Evolutionary conservation across 30 jellyfish, hydroid and myxozoan genomes (phyloP), one percentile per base, ranked within the genome.

Genomic region (Clytia hemisphaerica): DNA sequence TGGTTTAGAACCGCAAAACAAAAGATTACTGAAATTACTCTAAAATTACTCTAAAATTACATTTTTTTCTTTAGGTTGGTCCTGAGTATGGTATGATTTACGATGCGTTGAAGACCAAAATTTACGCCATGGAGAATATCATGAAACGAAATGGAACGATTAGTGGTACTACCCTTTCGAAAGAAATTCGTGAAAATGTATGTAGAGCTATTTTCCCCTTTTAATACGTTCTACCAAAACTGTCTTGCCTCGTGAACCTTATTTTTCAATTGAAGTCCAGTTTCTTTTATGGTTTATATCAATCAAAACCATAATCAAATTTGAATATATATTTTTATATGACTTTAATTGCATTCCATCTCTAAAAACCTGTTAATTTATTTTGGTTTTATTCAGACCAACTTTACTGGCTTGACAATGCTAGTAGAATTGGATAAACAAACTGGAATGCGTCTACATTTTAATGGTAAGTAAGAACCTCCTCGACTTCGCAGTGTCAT

Each of bases 1-100:
- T n/a, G n/a, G n/a, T n/a, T n/a, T n/a, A n/a, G n/a, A n/a, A n/a
- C n/a, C n/a, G n/a, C n/a, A n/a, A n/a, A n/a, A n/a, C n/a, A n/a
- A n/a, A n/a, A n/a, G n/a, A n/a, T n/a, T n/a, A n/a, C n/a, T n/a
- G n/a, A n/a, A n/a, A n/a, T n/a, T n/a, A n/a, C n/a, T n/a, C n/a
- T n/a, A n/a, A n/a, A n/a, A n/a, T n/a, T n/a, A n/a, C n/a, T n/a
- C n/a, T n/a, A n/a, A n/a, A n/a, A n/a, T n/a, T n/a, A n/a, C n/a
- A n/a, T n/a, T n/a, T n/a, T 78, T 1, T 46, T 46, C 15, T 42
- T 1, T 30, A 84, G 95, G 59, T 38, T 32, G 95, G 93, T 22
- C 75, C 89, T 1, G 22, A 55, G 19, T 78, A 53, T 63, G 95
- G 88, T 34, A 35, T 84, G 70, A 88, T 90, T 22, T 62, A 78